phyloP scores from a whole-genome alignment of 2,888 invertebrate genomes.

The Frankliniella intonsa region DNA sequence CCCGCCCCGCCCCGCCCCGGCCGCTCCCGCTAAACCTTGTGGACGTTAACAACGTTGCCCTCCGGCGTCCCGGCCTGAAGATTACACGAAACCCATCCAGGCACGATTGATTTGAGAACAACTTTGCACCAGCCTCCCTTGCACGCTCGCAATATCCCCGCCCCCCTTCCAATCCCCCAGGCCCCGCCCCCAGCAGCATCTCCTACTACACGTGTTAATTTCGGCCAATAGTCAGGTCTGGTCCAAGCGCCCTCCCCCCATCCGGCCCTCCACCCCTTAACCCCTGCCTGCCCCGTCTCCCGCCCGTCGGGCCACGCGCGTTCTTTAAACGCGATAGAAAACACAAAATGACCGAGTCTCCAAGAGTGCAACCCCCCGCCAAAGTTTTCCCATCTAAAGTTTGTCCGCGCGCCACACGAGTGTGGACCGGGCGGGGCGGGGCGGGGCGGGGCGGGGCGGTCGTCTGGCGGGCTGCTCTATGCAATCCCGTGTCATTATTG shows the following conservation, averaged over 20 bases:
- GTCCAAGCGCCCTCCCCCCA: neutral
- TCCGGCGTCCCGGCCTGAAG: neutral
- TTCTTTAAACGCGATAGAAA: too few relatives aligned
- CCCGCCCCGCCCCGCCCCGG: neutral
- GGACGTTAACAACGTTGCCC: neutral
- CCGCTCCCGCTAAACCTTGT: neutral
- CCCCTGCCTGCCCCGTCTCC: too few relatives aligned
- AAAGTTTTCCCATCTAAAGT: slow-evolving; percentile 27
- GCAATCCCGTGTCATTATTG: neutral
- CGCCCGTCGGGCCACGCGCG: too few relatives aligned
- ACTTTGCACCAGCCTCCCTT: neutral
- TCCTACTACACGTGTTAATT: too few relatives aligned
- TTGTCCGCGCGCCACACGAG: neutral
- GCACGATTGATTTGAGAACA: neutral
- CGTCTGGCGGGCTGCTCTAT: neutral
- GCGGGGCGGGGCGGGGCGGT: neutral
- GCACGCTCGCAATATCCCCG: neutral
- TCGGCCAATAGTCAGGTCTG: too few relatives aligned
- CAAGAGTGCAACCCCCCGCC: slow-evolving; percentile 2
- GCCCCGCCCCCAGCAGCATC: neutral
- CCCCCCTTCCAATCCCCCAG: neutral
- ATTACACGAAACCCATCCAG: slow-evolving; percentile 1
- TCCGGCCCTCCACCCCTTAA: neutral
- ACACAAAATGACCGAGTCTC: neutral
- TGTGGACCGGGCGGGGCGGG: too few relatives aligned